These are phyloP conservation scores for Hassar affinis DNA, from an alignment of 2,113 vertebrate species.

Conservation along the genomic window DNA sequence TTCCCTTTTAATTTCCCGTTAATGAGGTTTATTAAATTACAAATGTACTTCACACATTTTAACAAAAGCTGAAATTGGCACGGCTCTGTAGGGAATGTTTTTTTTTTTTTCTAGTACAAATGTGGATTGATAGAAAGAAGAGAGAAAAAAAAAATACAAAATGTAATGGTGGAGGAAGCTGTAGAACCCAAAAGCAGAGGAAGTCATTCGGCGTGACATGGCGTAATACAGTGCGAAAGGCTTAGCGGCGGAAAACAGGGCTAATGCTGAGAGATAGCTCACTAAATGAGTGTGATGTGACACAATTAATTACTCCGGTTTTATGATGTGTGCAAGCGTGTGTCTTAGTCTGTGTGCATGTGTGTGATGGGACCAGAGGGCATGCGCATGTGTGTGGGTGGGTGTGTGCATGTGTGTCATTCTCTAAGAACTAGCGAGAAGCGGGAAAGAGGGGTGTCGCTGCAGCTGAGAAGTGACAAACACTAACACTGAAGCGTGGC, in stretches of 20 bases:
- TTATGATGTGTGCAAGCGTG: conserved; percentile 47
- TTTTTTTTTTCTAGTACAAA: conserved; percentile 71
- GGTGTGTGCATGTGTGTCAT: conserved; percentile 18
- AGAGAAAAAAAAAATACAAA: conserved; percentile 30
- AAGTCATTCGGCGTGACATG: conserved; percentile 67
- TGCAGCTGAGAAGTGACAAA: conserved; percentile 19
- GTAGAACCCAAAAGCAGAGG: conserved; percentile 57
- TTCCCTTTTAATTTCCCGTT: conserved; percentile 59
- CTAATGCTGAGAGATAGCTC: conserved; percentile 60
- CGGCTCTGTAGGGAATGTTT: conserved; percentile 67
- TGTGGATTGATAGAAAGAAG: conserved; percentile 56
- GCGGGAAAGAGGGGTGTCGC: neutral
- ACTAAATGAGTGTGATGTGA: conserved; percentile 70
- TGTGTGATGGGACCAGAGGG: conserved; percentile 33
- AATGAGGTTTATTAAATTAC: conserved; percentile 77
- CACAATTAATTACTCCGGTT: conserved; percentile 56
- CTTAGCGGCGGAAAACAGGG: conserved; percentile 53
- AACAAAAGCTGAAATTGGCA: conserved; percentile 71
- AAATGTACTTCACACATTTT: conserved; percentile 68
- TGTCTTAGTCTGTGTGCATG: conserved; percentile 21
- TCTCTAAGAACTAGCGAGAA: conserved; percentile 26
- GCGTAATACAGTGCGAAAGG: conserved; percentile 53
- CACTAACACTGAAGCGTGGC: conserved; percentile 10
- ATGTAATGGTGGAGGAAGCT: conserved; percentile 60
- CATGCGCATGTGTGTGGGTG: conserved; percentile 33